Conservation (phyloP, 2,797 vertebrate genomes). For the Atherinosoma microstoma region DNA sequence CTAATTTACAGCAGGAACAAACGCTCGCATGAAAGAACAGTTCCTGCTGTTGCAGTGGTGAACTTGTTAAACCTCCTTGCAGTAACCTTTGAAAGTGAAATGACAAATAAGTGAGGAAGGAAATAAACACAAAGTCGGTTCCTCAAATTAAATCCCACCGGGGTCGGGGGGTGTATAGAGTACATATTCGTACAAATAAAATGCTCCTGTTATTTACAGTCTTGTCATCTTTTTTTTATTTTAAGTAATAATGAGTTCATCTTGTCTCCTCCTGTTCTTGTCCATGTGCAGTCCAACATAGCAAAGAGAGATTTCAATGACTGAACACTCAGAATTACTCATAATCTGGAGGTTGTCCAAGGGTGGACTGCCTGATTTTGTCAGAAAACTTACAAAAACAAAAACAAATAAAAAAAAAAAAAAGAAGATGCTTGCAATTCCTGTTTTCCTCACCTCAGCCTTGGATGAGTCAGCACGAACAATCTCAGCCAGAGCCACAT, state of each 20-base stretch:
- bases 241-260: not conserved
- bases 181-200: conserved; percentile 29
- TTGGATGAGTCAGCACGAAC: conserved; percentile 58
- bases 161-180: conserved; percentile 38
- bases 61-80: conserved; percentile 52
- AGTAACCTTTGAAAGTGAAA: conserved; percentile 46
- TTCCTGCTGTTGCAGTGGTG: conserved; percentile 40
- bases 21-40: conserved; percentile 29
- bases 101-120: conserved; percentile 34
- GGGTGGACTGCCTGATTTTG: conserved; percentile 16
- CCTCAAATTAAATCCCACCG: conserved; percentile 37
- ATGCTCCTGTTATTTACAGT: conserved; percentile 25
- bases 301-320: conserved; percentile 6
- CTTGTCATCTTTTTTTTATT: conserved; percentile 1
- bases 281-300: not conserved
- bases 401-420: not conserved
- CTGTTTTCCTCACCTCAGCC: conserved; percentile 71
- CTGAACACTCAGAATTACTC: conserved; percentile 1
- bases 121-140: conserved; percentile 44
- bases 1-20: conserved; percentile 54
- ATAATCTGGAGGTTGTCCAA: not conserved
- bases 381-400: not conserved
- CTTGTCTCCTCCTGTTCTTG: not conserved
- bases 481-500: conserved; percentile 57
- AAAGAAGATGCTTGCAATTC: conserved; percentile 1